Base-by-base conservation (phyloP, 1,140 invertebrate species). In the Neotoxoptera formosana region DNA sequence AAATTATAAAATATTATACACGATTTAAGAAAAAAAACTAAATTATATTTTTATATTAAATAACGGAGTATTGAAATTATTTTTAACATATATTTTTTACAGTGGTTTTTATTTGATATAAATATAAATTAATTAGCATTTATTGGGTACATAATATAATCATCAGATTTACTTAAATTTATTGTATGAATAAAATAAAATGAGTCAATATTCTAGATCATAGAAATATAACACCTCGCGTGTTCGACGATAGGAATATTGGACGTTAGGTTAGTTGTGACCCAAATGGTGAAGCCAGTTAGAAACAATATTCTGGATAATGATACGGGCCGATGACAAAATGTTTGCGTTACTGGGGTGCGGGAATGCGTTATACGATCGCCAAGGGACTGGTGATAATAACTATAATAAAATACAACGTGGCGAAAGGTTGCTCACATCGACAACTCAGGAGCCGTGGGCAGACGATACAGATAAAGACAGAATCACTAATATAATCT, bases 291-390 rank as follows among this genome's bases (percentile, higher is more conserved):
- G 36, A 53, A 47, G 45, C 6, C 11, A 91, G n/a, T 83, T 83
- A 9, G n/a, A 92, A 51, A 84, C 47, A 83, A 92, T 92, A 34
- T 92, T 83, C 21, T 30, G 20, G 91, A 53, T 83, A 92, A 51
- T 83, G 67, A 83, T 81, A 67, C 56, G 20, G n/a, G 30, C 41
- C 25, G 47, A 51, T 48, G 90, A 91, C 67, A n/a, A 67, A 41
- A 89, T 36, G 25, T 89, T 47, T 56, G 23, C 48, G 34, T 90
- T 25, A 30, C 60, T 14, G 30, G 23, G 45, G 45, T 91, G 86
- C 7, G 20, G 47, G 20, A n/a, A 91, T 76, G n/a, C n/a, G 9
- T 91, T 91, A 48, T 91, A 91, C 34, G 67, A 47, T 47, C 67
- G n/a, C 30, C 45, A n/a, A 48, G 60, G n/a, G 90, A 91, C 67